These are phyloP conservation scores for Podarcis muralis DNA, from an alignment of 2,113 vertebrate species.

Conservation along the genomic window DNA sequence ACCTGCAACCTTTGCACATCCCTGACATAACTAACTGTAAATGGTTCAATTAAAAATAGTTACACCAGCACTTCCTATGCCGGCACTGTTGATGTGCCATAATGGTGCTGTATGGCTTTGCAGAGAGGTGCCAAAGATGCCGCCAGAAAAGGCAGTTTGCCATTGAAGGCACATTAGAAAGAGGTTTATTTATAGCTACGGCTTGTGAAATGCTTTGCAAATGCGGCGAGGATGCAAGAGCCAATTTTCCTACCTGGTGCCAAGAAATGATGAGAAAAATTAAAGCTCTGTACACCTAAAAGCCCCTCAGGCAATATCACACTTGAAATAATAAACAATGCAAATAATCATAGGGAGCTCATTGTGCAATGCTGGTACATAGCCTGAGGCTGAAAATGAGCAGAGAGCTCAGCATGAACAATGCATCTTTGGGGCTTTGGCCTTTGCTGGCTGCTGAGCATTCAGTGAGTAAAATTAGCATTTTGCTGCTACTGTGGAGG, in stretches of 20 bases:
- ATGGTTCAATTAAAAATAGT: neutral
- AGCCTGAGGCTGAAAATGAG: constrained; percentile 50
- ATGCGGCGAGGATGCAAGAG: neutral
- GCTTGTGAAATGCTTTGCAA: neutral
- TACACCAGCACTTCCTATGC: neutral
- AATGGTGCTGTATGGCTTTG: neutral
- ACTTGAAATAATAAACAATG: constrained; percentile 49
- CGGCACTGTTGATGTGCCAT: neutral
- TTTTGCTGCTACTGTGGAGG: constrained; percentile 41
- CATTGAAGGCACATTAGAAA: rapidly evolving
- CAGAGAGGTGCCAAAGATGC: neutral
- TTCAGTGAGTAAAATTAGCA: constrained; percentile 58
- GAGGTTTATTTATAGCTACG: rapidly evolving
- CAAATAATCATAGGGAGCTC: constrained; percentile 45
- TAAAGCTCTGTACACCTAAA: neutral
- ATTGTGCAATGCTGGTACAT: neutral
- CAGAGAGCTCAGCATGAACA: constrained; percentile 46
- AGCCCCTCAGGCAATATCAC: neutral
- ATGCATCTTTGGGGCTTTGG: constrained; percentile 45
- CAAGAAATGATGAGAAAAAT: rapidly evolving
- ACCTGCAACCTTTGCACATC: neutral
- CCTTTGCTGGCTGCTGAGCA: constrained; percentile 41
- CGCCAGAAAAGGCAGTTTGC: neutral
- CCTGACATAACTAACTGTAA: neutral
- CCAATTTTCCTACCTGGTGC: neutral